phyloP scores from a whole-genome alignment of 2,797 vertebrate species.

The Bovichtus diacanthus region DNA sequence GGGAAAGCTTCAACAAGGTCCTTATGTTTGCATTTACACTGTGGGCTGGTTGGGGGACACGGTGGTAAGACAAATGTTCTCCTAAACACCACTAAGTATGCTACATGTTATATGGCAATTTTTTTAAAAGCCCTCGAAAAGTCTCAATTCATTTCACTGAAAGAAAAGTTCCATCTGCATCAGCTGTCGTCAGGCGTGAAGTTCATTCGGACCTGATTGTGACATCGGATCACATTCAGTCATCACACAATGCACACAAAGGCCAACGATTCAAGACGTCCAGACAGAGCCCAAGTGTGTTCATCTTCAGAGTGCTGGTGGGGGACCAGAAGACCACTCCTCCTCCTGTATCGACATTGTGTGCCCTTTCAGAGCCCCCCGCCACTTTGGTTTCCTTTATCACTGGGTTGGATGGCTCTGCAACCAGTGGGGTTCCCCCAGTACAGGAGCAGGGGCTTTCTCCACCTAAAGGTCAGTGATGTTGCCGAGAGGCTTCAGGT shows the following conservation, averaged over 20 bases:
- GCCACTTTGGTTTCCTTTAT: conserved; percentile 79
- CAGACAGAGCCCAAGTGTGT: conserved; percentile 62
- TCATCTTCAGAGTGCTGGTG: conserved; percentile 68
- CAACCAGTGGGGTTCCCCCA: conserved; percentile 74
- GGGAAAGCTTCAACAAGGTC: not conserved
- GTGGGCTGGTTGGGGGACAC: not conserved
- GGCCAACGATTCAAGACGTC: conserved; percentile 64
- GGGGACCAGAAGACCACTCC: conserved; percentile 79
- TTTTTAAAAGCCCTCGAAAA: conserved; percentile 22
- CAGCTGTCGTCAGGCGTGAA: conserved; percentile 41
- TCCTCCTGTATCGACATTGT: conserved; percentile 80
- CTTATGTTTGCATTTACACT: not conserved
- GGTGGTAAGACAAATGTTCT: too few species aligned
- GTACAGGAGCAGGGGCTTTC: conserved; percentile 77
- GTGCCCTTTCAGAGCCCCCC: conserved; percentile 82
- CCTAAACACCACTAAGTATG: conserved; percentile 4
- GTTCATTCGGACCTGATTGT: conserved; percentile 52
- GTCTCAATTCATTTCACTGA: conserved; percentile 11
- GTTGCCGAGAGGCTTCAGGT: conserved; percentile 63
- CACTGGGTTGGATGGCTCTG: conserved; percentile 74
- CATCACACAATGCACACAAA: conserved; percentile 68
- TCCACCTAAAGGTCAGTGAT: conserved; percentile 82
- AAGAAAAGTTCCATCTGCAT: conserved; percentile 55
- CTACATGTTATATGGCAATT: not conserved
- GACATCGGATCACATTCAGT: conserved; percentile 64